Conservation (phyloP, 92 coral and sea anemone genomes). For the Phenganax subtilis region DNA sequence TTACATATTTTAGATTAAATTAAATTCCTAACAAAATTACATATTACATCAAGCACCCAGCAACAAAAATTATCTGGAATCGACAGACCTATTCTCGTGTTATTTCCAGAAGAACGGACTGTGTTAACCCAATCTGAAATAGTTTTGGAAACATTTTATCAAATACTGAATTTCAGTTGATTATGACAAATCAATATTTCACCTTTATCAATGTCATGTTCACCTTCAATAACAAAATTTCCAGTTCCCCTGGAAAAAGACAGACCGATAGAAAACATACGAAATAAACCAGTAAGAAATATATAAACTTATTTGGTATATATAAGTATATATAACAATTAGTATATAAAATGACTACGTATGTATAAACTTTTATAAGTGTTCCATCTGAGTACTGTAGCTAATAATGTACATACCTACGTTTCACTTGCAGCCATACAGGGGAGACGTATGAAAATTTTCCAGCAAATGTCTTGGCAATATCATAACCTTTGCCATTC, state of each 20-base stretch:
- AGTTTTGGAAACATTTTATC: not conserved
- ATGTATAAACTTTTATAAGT: too few relatives aligned
- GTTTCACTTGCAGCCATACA: conserved; percentile 88
- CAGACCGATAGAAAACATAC: not conserved
- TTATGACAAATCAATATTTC: not conserved
- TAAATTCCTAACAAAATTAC: too few relatives aligned
- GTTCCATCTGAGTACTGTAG: not conserved
- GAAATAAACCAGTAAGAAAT: not conserved
- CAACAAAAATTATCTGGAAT: not conserved
- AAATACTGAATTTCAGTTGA: not conserved
- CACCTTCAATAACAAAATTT: conserved; percentile 75
- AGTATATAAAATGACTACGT: too few relatives aligned
- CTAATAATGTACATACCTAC: conserved; percentile 54
- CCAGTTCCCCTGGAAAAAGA: conserved; percentile 61
- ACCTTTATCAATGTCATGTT: conserved; percentile 96
- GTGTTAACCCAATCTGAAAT: conserved; percentile 23
- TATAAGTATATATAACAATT: too few relatives aligned
- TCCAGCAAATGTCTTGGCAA: conserved; percentile 79
- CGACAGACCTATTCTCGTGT: conserved; percentile 28
- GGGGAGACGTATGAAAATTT: conserved; percentile 86
- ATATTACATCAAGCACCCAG: too few relatives aligned
- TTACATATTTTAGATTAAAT: too few relatives aligned
- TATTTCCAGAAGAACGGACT: conserved; percentile 24
- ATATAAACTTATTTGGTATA: too few relatives aligned
- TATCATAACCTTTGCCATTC: conserved; percentile 91